Conservation (phyloP, 2,888 invertebrate species). For the Xestobium rufovillosum region DNA sequence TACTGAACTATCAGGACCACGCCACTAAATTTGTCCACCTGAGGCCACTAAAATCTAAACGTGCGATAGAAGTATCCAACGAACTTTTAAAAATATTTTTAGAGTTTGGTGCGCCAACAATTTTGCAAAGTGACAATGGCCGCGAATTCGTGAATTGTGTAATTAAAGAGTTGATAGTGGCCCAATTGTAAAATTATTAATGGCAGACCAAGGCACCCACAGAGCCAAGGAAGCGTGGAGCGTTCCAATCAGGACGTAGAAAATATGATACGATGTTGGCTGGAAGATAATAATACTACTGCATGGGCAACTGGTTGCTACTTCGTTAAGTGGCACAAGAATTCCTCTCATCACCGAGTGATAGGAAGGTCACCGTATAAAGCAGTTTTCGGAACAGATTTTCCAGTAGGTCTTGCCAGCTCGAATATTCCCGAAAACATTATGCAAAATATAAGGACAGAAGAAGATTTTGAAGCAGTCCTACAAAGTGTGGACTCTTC, state of each 20-base stretch:
- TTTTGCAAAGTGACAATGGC: too few species aligned
- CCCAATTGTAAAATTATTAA: conserved; percentile 11
- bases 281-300: conserved; percentile 22
- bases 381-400: conserved; percentile 27
- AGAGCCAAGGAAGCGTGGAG: too few species aligned
- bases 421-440: conserved; percentile 4
- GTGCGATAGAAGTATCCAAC: conserved; percentile 28
- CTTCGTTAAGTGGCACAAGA: too few species aligned
- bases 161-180: too few species aligned
- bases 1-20: conserved; percentile 34
- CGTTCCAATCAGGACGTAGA: conserved; percentile 25
- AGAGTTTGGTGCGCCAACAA: too few species aligned
- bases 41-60: conserved; percentile 30
- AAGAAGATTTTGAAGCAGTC: conserved; percentile 4
- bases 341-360: conserved; percentile 24
- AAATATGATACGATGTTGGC: conserved; percentile 24
- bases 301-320: too few species aligned
- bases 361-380: conserved; percentile 24
- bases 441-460: background rate
- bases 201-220: conserved; percentile 13
- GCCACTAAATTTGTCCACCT: conserved; percentile 32
- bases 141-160: too few species aligned
- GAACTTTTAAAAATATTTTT: too few species aligned
- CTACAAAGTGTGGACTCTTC: too few species aligned
- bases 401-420: conserved; percentile 21